phyloP scores from a whole-genome alignment of 2,113 vertebrate genomes.

The Montifringilla adamsi region DNA sequence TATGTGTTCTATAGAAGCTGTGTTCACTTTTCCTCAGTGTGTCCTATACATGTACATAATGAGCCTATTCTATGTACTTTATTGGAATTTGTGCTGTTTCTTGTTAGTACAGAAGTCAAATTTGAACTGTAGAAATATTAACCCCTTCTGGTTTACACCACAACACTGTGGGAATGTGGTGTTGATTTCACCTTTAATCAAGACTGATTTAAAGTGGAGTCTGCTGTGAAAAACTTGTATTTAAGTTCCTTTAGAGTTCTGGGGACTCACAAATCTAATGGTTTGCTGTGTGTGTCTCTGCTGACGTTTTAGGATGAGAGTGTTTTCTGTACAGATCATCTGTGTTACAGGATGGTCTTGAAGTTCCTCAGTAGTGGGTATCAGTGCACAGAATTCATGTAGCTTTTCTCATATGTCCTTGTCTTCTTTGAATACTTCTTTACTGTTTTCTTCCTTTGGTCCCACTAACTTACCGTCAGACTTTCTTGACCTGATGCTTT shows the following conservation, averaged over 20 bases:
- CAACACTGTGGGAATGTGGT: neutral
- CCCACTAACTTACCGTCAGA: neutral
- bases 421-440: neutral
- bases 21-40: neutral
- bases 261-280: neutral
- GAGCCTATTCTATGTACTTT: neutral
- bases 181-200: neutral
- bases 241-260: neutral
- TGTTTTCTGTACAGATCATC: neutral
- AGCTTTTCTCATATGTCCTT: neutral
- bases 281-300: neutral
- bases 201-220: neutral
- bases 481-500: neutral
- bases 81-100: neutral
- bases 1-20: neutral
- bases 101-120: neutral
- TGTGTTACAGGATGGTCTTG: neutral
- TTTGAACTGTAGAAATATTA: neutral
- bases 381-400: neutral
- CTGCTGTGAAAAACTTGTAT: neutral
- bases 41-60: rapidly evolving
- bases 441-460: neutral
- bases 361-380: neutral
- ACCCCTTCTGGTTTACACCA: neutral
- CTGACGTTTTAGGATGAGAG: neutral